Base-by-base conservation (phyloP, 2,797 vertebrate genomes). In the Aplochiton taeniatus region DNA sequence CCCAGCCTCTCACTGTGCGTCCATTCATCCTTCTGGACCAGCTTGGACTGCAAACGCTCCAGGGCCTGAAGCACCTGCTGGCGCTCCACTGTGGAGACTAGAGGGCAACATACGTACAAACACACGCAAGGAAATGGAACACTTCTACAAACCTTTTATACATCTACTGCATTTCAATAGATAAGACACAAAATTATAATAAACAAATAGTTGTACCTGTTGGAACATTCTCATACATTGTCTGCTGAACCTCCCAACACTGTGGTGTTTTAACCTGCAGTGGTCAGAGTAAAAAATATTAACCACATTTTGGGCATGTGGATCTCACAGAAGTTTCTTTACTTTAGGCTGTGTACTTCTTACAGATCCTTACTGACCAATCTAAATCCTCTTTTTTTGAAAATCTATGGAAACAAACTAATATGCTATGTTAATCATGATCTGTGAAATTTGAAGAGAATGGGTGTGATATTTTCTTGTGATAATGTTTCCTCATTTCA, bases 61-160 rank as follows among this genome's bases (percentile, higher is more conserved):
- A 98, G 87, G 63, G 96, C 94, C 79, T 92, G 93, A 73, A 97
- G 89, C 0, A 96, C 93, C 91, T 96, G 95, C 90, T 95, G 93
- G 17, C 94, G 93, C 90, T 98, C 96, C 63, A 75, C 73, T 0
- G 86, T 64, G 11, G 86, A 90, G 58, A 89, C 90, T 90, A 48
- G 68, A 65, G n/a, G 41, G 41, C 52, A 61, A 52, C 50, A 61
- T 53, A 72, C 61, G 61, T 45, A 70, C 19, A 58, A 4, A 70
- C 44, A n/a, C 16, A 65, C 41, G 44, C 17, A 66, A n/a, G 11
- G 44, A 59, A 10, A n/a, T 56, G 43, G 48, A 41, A 58, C 46
- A 19, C 12, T 47, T 42, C 9, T n/a, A 4, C n/a, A 61, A 16
- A 54, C 1, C 3, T 65, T 10, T 55, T 11, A 61, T 0, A 47